A percentile compares a stretch with the other conserved stretches of the same genome.
These are phyloP conservation scores for Cephus nigrinus DNA, from an alignment of 2,888 invertebrate species.

Conservation along the genomic window DNA sequence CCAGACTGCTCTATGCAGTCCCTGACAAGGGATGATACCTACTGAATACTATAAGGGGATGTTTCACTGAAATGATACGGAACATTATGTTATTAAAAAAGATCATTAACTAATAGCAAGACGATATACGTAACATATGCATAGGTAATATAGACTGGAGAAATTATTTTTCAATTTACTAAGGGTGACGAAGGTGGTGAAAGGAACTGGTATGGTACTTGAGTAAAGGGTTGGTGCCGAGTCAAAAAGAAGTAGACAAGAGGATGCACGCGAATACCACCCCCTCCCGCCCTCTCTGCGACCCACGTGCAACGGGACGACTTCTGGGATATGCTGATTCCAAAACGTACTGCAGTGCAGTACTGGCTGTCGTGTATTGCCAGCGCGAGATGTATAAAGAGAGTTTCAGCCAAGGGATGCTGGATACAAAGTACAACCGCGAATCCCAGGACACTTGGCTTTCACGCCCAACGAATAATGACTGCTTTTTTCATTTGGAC, in stretches of 20 bases:
- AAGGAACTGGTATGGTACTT: too few species aligned
- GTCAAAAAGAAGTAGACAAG: neutral
- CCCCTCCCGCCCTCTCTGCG: neutral
- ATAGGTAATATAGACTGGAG: slow-evolving; percentile 1
- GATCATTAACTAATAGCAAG: slow-evolving; percentile 34
- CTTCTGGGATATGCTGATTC: too few species aligned
- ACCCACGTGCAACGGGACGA: neutral
- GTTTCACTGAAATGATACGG: neutral
- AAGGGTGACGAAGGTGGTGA: too few species aligned
- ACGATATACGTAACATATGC: too few species aligned
- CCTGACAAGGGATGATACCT: too few species aligned
- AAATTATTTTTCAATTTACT: slow-evolving; percentile 20
- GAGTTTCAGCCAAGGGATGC: slow-evolving; percentile 6
- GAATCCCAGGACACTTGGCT: slow-evolving; percentile 45
- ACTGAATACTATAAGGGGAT: too few species aligned
- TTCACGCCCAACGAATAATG: slow-evolving; percentile 40
- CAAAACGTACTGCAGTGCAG: too few species aligned
- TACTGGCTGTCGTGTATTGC: too few species aligned
- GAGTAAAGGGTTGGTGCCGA: too few species aligned
- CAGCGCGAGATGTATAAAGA: too few species aligned
- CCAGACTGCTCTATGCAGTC: too few species aligned
- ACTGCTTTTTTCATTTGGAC: slow-evolving; percentile 38
- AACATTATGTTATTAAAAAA: slow-evolving; percentile 33
- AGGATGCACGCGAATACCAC: neutral
- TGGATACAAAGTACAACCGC: slow-evolving; percentile 10